Base-by-base conservation (phyloP, 2,888 invertebrate species). In the Sarcophaga variegata region DNA sequence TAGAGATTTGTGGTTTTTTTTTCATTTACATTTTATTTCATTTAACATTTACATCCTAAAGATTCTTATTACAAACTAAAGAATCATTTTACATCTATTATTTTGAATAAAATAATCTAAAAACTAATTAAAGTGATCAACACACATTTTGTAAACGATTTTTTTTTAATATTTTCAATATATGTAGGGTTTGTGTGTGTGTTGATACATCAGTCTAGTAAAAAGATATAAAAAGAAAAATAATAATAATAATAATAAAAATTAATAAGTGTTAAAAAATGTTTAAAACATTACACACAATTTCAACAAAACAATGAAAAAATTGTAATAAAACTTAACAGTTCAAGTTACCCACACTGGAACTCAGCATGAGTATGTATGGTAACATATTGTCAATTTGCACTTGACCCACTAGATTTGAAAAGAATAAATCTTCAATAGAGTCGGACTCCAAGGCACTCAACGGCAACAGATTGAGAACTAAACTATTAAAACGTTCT, bases 361-460 rank as follows among this genome's bases (percentile, higher is more conserved):
- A 92, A 89, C 93, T 93, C 87, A 94, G 90, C 89, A 92, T 96
- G 89, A 99, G 95, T 91, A 99, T 96, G 90, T 97, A 98, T 47
- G 99, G 99, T 93, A 99, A 97, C 89, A 99, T 97, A 91, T 97
- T 97, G 92, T 99, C 98, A 85, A 99, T 98, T 94, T 98, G 97
- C 90, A 99, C 97, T 93, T 97, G 97, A 6, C 98, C 98, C 71
- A 98, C 96, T 87, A 98, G 95, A 75, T 97, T 97, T 4, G 97
- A 96, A 92, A 99, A 98, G 94, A 98, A 98, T 79, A 98, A 95
- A 91, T 98, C 98, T 93, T 98, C 98, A 78, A 98, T 94, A 86
- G 97, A 95, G 17, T 96, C 94, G 2, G 97, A 96, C 81, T 96
- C 95, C 92, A 97, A 96, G 89, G 96, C 95, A 89, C 96, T 94